Percentiles rank a stretch among this genome's conserved stretches.
Conservation (phyloP, 1,140 invertebrate genomes). For the Chionoecetes opilio region DNA sequence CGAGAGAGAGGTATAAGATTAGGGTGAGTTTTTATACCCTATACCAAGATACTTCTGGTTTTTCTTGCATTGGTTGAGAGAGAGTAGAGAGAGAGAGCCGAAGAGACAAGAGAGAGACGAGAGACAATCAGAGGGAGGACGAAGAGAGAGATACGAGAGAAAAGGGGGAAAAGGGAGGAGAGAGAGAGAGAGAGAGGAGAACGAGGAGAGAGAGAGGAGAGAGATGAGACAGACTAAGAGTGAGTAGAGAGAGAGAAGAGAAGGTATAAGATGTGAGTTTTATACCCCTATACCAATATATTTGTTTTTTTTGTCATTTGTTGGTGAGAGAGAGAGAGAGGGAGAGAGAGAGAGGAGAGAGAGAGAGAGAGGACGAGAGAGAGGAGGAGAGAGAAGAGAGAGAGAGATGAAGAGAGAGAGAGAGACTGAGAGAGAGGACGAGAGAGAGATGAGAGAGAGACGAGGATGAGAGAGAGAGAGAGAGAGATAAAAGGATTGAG, state of each 20-base stretch:
- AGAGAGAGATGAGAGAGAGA: background rate
- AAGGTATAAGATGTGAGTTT: too few relatives aligned
- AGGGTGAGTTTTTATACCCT: too few relatives aligned
- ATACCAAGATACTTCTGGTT: too few relatives aligned
- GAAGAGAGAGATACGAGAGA: background rate
- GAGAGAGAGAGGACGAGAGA: background rate
- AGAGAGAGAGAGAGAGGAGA: background rate
- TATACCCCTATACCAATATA: too few relatives aligned
- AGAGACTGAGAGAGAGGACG: background rate
- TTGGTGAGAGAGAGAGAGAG: too few relatives aligned
- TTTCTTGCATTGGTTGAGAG: too few relatives aligned
- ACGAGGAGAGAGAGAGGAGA: too few relatives aligned
- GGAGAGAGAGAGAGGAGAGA: background rate
- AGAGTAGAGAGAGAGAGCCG: background rate
- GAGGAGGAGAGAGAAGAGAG: background rate
- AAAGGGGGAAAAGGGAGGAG: background rate
- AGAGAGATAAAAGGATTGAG: too few relatives aligned
- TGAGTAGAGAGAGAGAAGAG: too few relatives aligned
- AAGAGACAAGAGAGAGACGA: too few relatives aligned
- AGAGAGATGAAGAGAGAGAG: conserved; percentile 6
- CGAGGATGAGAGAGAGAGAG: background rate
- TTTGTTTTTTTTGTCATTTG: too few relatives aligned
- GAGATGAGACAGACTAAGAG: too few relatives aligned
- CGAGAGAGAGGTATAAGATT: background rate
- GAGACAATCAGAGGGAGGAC: background rate